A percentile compares a stretch with the other conserved stretches of the same genome.
Conservation (phyloP, 2,888 invertebrate genomes). For the Copidosoma aretas region DNA sequence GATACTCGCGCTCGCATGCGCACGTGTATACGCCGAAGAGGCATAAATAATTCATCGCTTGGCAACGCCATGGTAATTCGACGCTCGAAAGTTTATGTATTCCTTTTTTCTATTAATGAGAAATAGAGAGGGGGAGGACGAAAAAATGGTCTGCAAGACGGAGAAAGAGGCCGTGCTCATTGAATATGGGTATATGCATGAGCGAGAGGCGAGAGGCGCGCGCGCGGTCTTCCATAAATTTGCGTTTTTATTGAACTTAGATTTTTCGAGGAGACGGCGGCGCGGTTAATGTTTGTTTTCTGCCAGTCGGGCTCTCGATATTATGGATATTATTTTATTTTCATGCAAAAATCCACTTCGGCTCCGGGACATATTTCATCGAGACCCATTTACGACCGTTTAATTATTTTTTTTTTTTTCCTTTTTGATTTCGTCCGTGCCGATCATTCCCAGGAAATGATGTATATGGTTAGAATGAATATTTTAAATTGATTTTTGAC, state of each 20-base stretch:
- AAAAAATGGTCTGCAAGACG: conserved; percentile 15
- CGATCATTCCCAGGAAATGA: not conserved
- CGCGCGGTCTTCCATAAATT: conserved; percentile 36
- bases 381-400: not conserved
- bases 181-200: conserved; percentile 32
- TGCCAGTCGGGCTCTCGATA: conserved; percentile 11
- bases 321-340: conserved; percentile 36
- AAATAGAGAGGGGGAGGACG: not conserved
- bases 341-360: conserved; percentile 35
- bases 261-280: conserved; percentile 12
- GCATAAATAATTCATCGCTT: conserved; percentile 40
- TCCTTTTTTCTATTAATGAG: not conserved
- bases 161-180: conserved; percentile 22
- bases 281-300: conserved; percentile 36
- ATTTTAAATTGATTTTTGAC: too few species aligned
- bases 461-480: not conserved
- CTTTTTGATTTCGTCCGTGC: too few species aligned
- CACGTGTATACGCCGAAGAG: conserved; percentile 19
- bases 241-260: conserved; percentile 38
- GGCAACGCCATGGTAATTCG: conserved; percentile 38
- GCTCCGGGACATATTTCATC: conserved; percentile 26
- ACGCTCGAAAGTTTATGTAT: conserved; percentile 13
- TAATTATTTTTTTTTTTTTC: not conserved
- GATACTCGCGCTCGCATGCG: conserved; percentile 8
- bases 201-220: conserved; percentile 19